Base-by-base conservation (phyloP, 1,140 invertebrate genomes). In the Phocides pigmalion region DNA sequence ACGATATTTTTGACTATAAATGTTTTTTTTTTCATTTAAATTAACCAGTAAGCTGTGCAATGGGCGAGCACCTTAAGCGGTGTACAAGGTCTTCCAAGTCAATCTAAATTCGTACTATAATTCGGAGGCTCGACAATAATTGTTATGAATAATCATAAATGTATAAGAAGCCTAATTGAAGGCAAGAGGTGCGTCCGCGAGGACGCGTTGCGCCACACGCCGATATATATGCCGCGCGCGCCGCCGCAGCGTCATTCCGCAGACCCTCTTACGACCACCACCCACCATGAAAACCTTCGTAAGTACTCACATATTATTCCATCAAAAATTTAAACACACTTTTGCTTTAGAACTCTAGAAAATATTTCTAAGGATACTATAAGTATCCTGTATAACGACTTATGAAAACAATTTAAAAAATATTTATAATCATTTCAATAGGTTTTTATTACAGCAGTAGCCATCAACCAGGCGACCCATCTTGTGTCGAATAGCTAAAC, bases 121-220 rank as follows among this genome's bases (percentile, higher is more conserved):
- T 42, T 42, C 6, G 41, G 41, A 42, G 41, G 41, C 16, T 42
- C 41, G 16, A 1, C 41, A 16, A 17, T 42, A 42, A 42, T 42
- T 42, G 41, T 42, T 17, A 42, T 42, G 41, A 42, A 42, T 19
- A 42, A 42, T 42, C 16, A 42, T 42, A 19, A 42, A 42, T 2
- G 41, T 42, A 11, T 35, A 17, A 42, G 8, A 49, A 14, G 46
- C 46, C 19, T 20, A 49, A 49, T 9, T 49, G 17, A 28, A 5
- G 20, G 35, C n/a, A 12, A 12, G 22, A 49, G 22, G 46, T 15
- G 12, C 22, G 46, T 49, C n/a, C 0, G 46, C 46, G 46, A 49
- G 46, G 22, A 49, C 46, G 46, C 46, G 12, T 49, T 49, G 20
- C 46, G 46, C 14, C 19, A 49, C 44, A 5, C 5, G 20, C 44